Evolutionary conservation across 2,888 invertebrate species (phyloP), one percentile per base, ranked within the genome.

Genomic region (Synergus japonicus): DNA sequence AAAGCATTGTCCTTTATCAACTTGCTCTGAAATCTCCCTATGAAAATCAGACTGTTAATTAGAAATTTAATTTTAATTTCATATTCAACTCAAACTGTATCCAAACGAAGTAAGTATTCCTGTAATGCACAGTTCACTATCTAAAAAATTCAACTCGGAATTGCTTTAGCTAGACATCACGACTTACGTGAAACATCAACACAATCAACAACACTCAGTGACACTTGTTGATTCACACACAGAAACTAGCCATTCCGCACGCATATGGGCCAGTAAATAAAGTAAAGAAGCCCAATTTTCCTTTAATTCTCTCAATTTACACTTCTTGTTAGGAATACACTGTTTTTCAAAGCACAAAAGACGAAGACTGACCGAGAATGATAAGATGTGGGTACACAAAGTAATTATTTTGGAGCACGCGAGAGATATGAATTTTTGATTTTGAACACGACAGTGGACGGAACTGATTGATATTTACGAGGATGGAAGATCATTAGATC

Each of bases 151-250:
- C 7, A 13, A 22, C 44, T 12, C n/a, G 37, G 18, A 44, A 4
- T 44, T 66, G 18, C 66, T 67, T 44, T 44, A 67, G 69, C 49
- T 73, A 37, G 49, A 73, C 46, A 73, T 49, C 18, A 73, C 69
- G 83, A 81, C 82, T 82, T 78, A 79, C 76, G 77, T 79, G 4
- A 46, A 43, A 46, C 46, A 65, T 78, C 81, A 79, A 78, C 76
- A 78, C 65, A 3, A 29, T 29, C 29, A 29, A 29, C 29, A 29
- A 29, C 29, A 29, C 29, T 29, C 29, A 29, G 29, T 82, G 84
- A 85, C 87, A 87, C 87, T 87, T 87, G 87, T 87, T 87, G 87
- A 87, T 87, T 86, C 84, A 64, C 15, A 73, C 29, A 73, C 15
- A 15, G 22, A 13, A 12, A 22, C 49, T 49, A 49, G 37, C 69